A percentile compares a stretch with the other conserved stretches of the same genome.
These are phyloP conservation scores for Cyanocitta stelleri DNA, from an alignment of 2,113 vertebrate species.

Conservation along the genomic window DNA sequence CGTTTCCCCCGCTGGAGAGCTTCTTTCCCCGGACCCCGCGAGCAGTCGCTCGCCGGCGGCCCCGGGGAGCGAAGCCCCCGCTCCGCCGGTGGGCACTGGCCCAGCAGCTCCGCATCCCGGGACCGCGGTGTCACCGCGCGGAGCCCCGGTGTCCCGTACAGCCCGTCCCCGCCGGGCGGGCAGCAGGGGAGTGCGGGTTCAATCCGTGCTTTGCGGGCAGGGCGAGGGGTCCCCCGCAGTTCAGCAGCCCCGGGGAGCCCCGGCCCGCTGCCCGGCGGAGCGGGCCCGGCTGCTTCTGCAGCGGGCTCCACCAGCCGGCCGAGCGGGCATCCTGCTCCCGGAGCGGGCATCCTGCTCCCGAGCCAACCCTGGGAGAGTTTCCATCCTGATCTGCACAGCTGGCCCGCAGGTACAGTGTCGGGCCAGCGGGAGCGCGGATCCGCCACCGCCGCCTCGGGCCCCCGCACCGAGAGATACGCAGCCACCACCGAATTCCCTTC, in stretches of 20 bases:
- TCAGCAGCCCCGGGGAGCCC: not conserved
- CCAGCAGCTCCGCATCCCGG: not conserved
- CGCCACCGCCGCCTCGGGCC: not conserved
- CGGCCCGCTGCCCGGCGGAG: not conserved
- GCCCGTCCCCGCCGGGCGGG: not conserved
- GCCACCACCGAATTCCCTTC: not conserved
- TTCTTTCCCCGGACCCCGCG: not conserved
- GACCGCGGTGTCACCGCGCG: not conserved
- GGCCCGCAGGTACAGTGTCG: not conserved
- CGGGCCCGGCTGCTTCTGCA: not conserved
- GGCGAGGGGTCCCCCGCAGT: not conserved
- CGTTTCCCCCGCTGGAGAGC: not conserved
- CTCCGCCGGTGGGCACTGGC: not conserved
- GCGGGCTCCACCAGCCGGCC: slow-evolving; percentile 22
- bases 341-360: not conserved
- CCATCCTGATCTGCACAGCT: not conserved
- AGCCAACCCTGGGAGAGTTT: not conserved
- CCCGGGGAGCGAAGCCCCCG: not conserved
- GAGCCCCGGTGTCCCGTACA: not conserved
- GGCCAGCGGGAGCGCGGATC: not conserved
- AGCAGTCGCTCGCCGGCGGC: not conserved
- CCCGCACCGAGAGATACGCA: not conserved
- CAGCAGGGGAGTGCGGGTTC: not conserved
- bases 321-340: not conserved
- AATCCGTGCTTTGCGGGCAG: not conserved